Conservation (phyloP, 2,888 invertebrate genomes). For the Blastobasis lacticolella region DNA sequence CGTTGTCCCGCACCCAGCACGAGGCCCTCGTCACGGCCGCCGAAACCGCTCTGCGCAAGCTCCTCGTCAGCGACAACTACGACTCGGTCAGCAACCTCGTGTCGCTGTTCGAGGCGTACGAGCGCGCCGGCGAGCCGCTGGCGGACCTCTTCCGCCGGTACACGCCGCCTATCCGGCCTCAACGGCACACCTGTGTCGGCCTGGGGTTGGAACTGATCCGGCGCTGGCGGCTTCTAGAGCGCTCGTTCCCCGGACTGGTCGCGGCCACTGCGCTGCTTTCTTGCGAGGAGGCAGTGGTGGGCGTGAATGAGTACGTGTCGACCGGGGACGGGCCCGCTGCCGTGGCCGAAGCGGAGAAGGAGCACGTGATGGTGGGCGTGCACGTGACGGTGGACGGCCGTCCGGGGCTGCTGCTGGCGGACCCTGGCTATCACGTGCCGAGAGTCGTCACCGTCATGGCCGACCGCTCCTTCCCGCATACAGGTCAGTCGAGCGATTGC, state of each 20-base stretch:
- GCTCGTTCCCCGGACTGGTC: constrained; percentile 78
- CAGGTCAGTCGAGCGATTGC: constrained; percentile 64
- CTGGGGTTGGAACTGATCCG: constrained; percentile 83
- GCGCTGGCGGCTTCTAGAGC: constrained; percentile 75
- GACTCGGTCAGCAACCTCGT: constrained; percentile 92
- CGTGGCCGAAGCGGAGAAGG: constrained; percentile 84
- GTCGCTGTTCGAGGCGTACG: constrained; percentile 77
- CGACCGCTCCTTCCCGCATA: constrained; percentile 89
- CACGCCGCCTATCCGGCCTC: constrained; percentile 82
- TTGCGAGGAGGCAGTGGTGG: constrained; percentile 87
- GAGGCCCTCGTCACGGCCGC: constrained; percentile 86
- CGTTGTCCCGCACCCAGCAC: constrained; percentile 72
- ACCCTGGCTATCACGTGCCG: constrained; percentile 93
- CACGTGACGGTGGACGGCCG: constrained; percentile 83
- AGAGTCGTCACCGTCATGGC: constrained; percentile 90
- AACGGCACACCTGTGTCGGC: constrained; percentile 92
- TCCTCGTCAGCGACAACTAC: constrained; percentile 89
- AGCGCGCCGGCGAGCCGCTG: constrained; percentile 73
- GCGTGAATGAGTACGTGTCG: constrained; percentile 72
- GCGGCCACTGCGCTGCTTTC: constrained; percentile 80
- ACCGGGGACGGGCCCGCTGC: constrained; percentile 71
- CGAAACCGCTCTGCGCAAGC: constrained; percentile 85
- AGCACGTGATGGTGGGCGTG: constrained; percentile 89
- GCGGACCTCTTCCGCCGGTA: constrained; percentile 85
- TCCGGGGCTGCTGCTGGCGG: constrained; percentile 84